Evolutionary conservation across 37 sponge, comb jelly and placozoan genomes (phyloP), one percentile per base, ranked within the genome.

Genomic region (Corticium candelabrum): DNA sequence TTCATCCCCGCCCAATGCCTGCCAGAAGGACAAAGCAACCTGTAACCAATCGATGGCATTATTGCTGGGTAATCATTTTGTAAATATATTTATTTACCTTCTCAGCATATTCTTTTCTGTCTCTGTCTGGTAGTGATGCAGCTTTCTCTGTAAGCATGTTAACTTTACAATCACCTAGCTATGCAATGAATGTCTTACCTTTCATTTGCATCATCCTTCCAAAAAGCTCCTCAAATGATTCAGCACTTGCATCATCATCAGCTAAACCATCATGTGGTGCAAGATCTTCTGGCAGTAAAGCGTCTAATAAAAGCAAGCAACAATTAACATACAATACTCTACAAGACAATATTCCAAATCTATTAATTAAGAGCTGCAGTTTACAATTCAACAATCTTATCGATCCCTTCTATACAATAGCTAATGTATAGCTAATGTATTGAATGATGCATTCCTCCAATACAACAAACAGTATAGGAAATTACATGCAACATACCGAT

Each of bases 21-120:
- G 75, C 91, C 91, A 91, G 38, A 91, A 91, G 11, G 88, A 68
- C 88, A 87, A 87, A 36, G 84, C 88, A 1, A 87, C 91, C 87
- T 86, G 35, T 34, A 69, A 33, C 31, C 3, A 37, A 76, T 78
- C 3, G 36, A 33, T 77, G 34, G 27, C 29, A 7, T n/a, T 50
- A 78, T 31, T 21, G 34, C 38, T 71, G 11, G 31, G 75, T n/a
- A n/a, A 34, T 74, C 4, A 78, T 4, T 4, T 7, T 77, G 32
- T 41, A 80, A 7, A 50, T 3, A 78, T 21, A 38, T 79, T 11
- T 32, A 4, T 39, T 30, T 27, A 87, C 87, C 76, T 87, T 84
- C 75, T 87, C 91, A 35, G 91, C 91, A 80, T 87, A 91, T 2
- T 35, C 86, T 38, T 87, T 81, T 39, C 88, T 82, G 43, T 87